Evolutionary conservation across 2,888 invertebrate genomes (phyloP), one percentile per base, ranked within the genome.

Genomic region (Drosophila villosipedis): DNA sequence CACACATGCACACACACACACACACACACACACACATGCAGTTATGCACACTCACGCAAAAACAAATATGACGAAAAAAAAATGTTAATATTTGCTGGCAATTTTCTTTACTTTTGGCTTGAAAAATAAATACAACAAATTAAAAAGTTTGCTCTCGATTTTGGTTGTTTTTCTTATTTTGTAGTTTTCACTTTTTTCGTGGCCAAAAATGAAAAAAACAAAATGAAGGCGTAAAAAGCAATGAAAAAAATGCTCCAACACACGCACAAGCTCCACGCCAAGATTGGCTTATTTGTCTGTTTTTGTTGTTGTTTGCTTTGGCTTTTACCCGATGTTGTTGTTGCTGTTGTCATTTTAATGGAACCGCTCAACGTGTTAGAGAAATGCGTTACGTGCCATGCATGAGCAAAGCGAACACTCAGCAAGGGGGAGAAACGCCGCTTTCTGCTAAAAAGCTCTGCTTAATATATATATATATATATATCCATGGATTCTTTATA

Each of bases 331-430:
- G 31, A 58, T 63, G 41, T 58, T 58, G 66, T 66, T 62, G 61
- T n/a, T 41, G 55, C 19, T 58, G 64, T 54, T 58, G 61, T 52
- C 41, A 37, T 65, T 68, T 68, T 58, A 71, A 80, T 68, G 81
- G 55, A 62, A 67, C 58, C 58, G 61, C 65, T 70, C 78, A 78
- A 80, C 75, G 83, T 79, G 80, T 83, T 80, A 67, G 65, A 81
- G 74, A 90, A 90, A 83, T 90, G 90, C 86, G 71, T 73, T 90
- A 90, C 91, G 84, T 90, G 89, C 91, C 53, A 12, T 25, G 89
- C 72, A 67, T 85, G 14, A 61, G 74, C 68, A 82, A 79, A 55
- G 47, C 19, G 31, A 31, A 9, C 58, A 41, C 22, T 28, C 30
- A 30, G 14, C 57, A 28, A 28, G n/a, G 14, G 57, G 14, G 19